These are phyloP conservation scores for Arge pagana DNA, from an alignment of 2,888 invertebrate species.

Conservation along the genomic window DNA sequence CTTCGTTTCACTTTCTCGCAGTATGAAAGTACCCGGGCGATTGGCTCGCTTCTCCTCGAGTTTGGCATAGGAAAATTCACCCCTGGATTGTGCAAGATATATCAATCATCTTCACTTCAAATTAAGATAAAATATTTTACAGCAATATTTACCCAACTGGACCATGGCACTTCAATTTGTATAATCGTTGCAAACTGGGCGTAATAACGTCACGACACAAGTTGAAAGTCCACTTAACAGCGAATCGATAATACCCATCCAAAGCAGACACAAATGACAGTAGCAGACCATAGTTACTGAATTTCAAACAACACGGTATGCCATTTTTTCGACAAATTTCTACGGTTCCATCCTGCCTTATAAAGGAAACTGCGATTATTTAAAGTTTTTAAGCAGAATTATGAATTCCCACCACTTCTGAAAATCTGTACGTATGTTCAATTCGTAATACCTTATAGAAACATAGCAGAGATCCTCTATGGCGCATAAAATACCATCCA, in stretches of 20 bases:
- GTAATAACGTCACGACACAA: slow-evolving; percentile 81
- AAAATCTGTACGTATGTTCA: slow-evolving; percentile 2
- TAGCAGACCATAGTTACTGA: slow-evolving; percentile 68
- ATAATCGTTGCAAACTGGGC: slow-evolving; percentile 75
- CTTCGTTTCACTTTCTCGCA: slow-evolving; percentile 80
- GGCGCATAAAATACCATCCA: slow-evolving; percentile 63
- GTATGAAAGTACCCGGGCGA: slow-evolving; percentile 77
- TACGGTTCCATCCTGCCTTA: slow-evolving; percentile 69
- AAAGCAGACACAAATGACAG: slow-evolving; percentile 81
- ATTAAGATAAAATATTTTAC: slow-evolving; percentile 18
- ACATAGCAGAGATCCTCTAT: slow-evolving; percentile 85
- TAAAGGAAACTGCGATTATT: slow-evolving; percentile 4
- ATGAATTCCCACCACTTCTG: slow-evolving; percentile 9
- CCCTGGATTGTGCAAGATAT: slow-evolving; percentile 63
- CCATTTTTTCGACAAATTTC: slow-evolving; percentile 78
- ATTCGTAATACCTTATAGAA: slow-evolving; percentile 63
- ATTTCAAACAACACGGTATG: slow-evolving; percentile 76
- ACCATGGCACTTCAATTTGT: slow-evolving; percentile 82
- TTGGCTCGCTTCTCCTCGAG: slow-evolving; percentile 78
- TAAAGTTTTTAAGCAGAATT: background rate
- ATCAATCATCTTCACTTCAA: slow-evolving; percentile 22
- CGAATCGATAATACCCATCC: slow-evolving; percentile 83
- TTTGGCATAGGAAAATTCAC: slow-evolving; percentile 83
- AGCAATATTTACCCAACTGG: slow-evolving; percentile 76
- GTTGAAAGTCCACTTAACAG: slow-evolving; percentile 89